phyloP scores from a whole-genome alignment of 1,140 invertebrate species.

The Patella vulgata region DNA sequence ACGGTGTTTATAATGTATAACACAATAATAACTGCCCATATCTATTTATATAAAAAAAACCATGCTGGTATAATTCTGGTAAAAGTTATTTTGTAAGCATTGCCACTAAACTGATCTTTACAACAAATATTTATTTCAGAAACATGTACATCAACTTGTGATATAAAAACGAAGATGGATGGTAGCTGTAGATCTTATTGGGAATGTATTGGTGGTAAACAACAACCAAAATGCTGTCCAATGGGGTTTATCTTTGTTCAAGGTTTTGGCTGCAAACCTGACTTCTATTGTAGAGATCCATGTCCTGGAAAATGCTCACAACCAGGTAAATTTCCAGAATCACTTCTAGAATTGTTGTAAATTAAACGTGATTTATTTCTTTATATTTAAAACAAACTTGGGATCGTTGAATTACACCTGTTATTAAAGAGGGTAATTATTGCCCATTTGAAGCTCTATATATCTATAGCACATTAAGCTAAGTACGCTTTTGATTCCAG shows the following conservation, averaged over 20 bases:
- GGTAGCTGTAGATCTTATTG: slow-evolving; percentile 6
- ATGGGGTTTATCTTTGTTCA: slow-evolving; percentile 9
- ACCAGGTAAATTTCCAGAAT: background rate
- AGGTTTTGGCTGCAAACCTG: background rate
- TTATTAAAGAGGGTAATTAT: background rate
- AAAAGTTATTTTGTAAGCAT: too few species aligned
- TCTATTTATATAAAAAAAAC: too few species aligned
- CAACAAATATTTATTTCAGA: background rate
- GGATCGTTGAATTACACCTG: too few species aligned
- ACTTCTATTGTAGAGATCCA: slow-evolving; percentile 7
- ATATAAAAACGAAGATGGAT: slow-evolving; percentile 3
- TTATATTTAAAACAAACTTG: background rate
- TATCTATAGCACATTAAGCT: background rate
- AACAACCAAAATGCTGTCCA: background rate
- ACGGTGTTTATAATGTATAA: too few species aligned
- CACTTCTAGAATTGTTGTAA: background rate
- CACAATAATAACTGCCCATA: too few species aligned
- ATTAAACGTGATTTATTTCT: background rate
- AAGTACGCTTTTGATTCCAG: too few species aligned
- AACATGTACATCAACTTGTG: slow-evolving; percentile 1
- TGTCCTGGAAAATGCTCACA: background rate
- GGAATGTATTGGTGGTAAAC: background rate
- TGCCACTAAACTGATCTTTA: too few species aligned
- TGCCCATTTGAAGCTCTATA: background rate
- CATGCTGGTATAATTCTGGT: too few species aligned